Evolutionary conservation across 2,113 vertebrate genomes (phyloP).

Genomic region (Rhabdornis inornatus): DNA sequence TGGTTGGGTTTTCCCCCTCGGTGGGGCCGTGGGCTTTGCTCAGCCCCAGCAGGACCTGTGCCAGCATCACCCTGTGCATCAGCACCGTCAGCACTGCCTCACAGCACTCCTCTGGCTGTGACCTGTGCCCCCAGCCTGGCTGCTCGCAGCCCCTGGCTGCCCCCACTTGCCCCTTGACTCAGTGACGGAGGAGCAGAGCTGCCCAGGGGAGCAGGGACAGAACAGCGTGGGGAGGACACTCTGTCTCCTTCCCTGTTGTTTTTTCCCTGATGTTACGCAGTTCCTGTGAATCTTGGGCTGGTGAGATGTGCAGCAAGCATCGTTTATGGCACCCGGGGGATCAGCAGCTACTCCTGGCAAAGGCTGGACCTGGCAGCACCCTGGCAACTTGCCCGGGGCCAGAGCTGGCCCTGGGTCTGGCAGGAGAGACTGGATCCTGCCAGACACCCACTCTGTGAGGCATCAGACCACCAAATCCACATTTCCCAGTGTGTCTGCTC

Average conservation of each 20-base stretch:
- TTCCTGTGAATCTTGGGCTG: background rate
- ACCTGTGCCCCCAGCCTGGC: background rate
- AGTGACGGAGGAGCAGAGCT: background rate
- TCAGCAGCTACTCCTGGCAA: background rate
- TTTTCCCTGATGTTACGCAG: background rate
- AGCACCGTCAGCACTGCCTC: rapidly evolving
- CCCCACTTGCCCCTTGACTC: background rate
- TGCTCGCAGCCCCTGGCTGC: background rate
- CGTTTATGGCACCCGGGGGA: background rate
- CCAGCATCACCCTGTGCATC: rapidly evolving
- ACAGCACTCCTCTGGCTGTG: background rate
- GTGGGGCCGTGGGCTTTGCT: rapidly evolving
- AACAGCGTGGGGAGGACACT: background rate
- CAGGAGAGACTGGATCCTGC: background rate
- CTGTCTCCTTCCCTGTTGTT: background rate
- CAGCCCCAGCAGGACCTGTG: rapidly evolving
- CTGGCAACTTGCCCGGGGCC: background rate
- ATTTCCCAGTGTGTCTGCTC: background rate
- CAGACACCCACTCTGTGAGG: rapidly evolving
- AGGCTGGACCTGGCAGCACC: background rate
- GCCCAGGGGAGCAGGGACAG: slow-evolving; percentile 20
- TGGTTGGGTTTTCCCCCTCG: rapidly evolving
- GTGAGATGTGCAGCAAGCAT: background rate
- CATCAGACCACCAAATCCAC: rapidly evolving
- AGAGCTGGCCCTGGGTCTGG: background rate